Conservation (phyloP, 2,797 vertebrate species). For the Myiothlypis coronata region DNA sequence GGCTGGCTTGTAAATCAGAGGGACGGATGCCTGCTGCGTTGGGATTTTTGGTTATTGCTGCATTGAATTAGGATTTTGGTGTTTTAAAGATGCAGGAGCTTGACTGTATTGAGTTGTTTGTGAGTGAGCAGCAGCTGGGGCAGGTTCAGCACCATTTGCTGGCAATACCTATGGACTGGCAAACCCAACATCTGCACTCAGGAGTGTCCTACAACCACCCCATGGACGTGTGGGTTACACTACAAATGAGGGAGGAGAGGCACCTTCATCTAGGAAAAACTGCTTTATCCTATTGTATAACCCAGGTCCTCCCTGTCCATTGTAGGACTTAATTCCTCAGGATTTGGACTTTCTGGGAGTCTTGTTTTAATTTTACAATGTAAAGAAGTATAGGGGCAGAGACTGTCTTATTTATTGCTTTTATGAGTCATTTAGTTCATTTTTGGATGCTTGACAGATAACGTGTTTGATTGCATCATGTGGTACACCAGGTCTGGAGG, state of each 20-base stretch:
- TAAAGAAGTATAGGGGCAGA: constrained; percentile 7
- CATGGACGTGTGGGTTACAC: background rate
- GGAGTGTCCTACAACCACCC: background rate
- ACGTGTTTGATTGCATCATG: constrained; percentile 47
- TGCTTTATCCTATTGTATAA: background rate
- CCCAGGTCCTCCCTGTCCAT: background rate
- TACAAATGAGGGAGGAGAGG: background rate
- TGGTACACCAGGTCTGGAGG: constrained; percentile 2
- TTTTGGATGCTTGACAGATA: constrained; percentile 42
- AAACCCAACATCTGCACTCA: background rate
- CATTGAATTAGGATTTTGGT: background rate
- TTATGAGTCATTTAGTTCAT: constrained; percentile 27
- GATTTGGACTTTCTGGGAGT: background rate
- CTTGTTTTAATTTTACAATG: background rate
- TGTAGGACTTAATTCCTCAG: background rate
- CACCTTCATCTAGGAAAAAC: background rate
- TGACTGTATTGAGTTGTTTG: background rate
- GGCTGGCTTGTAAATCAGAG: background rate
- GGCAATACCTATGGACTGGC: background rate
- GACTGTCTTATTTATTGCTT: constrained; percentile 21
- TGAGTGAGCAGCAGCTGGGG: background rate
- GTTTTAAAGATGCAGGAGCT: background rate
- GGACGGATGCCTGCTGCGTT: background rate
- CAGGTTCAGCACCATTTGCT: background rate
- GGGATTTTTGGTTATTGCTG: background rate